A percentile compares a stretch with the other conserved stretches of the same genome.
phyloP scores from a whole-genome alignment of 2,888 invertebrate species.

The Pyrgus malvae region DNA sequence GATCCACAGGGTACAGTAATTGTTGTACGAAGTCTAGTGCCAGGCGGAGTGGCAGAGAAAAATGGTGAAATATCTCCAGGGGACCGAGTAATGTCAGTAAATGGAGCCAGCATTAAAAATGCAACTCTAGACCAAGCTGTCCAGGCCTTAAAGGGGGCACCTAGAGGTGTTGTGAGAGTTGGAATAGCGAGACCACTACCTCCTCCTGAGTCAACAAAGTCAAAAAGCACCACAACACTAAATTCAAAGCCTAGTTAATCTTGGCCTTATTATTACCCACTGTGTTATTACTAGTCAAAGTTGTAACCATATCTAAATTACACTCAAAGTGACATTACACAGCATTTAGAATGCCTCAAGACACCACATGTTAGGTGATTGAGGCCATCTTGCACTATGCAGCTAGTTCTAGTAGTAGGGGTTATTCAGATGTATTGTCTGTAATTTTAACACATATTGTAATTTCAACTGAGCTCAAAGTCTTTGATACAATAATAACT shows the following conservation, averaged over 20 bases:
- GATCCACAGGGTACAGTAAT: conserved; percentile 97
- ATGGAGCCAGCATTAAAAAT: conserved; percentile 94
- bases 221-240: conserved; percentile 66
- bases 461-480: conserved; percentile 48
- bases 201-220: conserved; percentile 56
- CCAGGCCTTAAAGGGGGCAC: conserved; percentile 96
- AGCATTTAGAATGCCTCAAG: conserved; percentile 41
- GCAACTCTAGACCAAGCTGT: conserved; percentile 97
- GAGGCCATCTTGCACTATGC: conserved; percentile 16
- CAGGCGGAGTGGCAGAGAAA: conserved; percentile 98
- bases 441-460: conserved; percentile 16
- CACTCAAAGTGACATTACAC: conserved; percentile 50
- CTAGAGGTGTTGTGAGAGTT: conserved; percentile 93
- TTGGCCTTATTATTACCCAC: conserved; percentile 37
- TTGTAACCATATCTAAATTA: conserved; percentile 67
- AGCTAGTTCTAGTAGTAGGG: conserved; percentile 16
- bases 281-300: conserved; percentile 67
- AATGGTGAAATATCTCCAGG: conserved; percentile 98
- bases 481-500: conserved; percentile 69
- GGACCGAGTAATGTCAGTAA: conserved; percentile 95
- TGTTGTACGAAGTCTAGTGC: conserved; percentile 97
- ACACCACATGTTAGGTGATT: conserved; percentile 6
- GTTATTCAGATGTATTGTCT: neutral
- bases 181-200: conserved; percentile 95
- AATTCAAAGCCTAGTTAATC: conserved; percentile 72